A percentile compares a stretch with the other conserved stretches of the same genome.
Conservation (phyloP, 1,140 invertebrate species). For the Cydia fagiglandana region DNA sequence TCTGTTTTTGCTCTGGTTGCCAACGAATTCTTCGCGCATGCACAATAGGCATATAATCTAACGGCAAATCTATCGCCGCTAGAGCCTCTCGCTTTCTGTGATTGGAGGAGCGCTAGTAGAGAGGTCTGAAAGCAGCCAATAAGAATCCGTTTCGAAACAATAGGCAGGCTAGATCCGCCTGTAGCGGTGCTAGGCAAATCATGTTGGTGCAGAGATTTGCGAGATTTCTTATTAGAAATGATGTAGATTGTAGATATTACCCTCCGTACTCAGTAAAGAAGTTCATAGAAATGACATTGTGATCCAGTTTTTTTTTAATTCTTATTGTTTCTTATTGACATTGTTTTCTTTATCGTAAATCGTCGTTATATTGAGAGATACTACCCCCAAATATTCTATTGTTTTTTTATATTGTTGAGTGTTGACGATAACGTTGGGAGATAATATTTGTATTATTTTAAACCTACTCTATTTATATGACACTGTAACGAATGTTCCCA, state of each 20-base stretch:
- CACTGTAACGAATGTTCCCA: no score
- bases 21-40: constrained; percentile 39
- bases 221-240: constrained; percentile 27
- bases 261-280: no score
- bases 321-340: no score
- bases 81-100: constrained; percentile 50
- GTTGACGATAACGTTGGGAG: no score
- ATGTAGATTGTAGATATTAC: constrained; percentile 29
- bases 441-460: no score
- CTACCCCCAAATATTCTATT: no score
- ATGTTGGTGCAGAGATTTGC: not conserved
- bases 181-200: constrained; percentile 43
- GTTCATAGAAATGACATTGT: no score
- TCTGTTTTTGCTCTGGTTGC: constrained; percentile 5
- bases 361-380: no score
- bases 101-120: constrained; percentile 56
- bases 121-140: constrained; percentile 52
- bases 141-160: constrained; percentile 52
- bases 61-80: constrained; percentile 54
- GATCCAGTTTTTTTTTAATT: no score
- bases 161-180: constrained; percentile 53
- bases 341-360: no score
- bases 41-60: constrained; percentile 38
- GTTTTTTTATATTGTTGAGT: no score
- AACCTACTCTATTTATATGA: no score